phyloP scores from a whole-genome alignment of 2,888 invertebrate species.

The Liodrosophila aerea region DNA sequence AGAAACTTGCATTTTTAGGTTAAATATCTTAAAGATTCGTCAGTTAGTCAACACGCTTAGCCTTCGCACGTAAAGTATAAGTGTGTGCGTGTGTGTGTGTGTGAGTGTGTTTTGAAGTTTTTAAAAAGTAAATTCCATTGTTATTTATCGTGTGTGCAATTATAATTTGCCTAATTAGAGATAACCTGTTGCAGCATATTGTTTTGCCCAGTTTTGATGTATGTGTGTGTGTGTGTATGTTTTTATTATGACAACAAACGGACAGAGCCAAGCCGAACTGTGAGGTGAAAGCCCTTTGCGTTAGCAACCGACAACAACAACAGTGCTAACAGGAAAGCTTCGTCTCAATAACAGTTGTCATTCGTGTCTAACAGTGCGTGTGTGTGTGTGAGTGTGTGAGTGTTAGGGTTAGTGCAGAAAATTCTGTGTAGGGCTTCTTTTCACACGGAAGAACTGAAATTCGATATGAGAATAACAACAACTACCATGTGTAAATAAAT shows the following conservation, averaged over 20 bases:
- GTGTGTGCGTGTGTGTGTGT: no score
- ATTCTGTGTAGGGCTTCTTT: conserved; percentile 58
- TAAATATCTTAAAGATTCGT: conserved; percentile 30
- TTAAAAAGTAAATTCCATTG: conserved; percentile 30
- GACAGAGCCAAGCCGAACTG: conserved; percentile 15
- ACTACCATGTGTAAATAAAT: conserved; percentile 44
- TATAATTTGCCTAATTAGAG: conserved; percentile 55
- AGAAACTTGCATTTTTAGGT: conserved; percentile 28
- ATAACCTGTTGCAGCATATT: conserved; percentile 56
- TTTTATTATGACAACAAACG: conserved; percentile 49
- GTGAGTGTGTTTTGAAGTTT: conserved; percentile 3
- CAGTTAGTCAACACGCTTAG: no score
- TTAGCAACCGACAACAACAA: conserved; percentile 30
- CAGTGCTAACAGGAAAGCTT: conserved; percentile 23
- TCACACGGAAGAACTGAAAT: conserved; percentile 53
- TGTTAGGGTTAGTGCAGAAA: conserved; percentile 28
- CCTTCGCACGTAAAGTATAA: conserved; percentile 50
- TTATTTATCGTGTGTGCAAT: conserved; percentile 40
- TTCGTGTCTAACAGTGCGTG: conserved; percentile 6
- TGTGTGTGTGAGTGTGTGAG: conserved; percentile 18
- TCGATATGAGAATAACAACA: conserved; percentile 32
- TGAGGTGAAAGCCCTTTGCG: conserved; percentile 68
- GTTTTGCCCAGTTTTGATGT: conserved; percentile 26
- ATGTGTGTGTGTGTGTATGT: conserved; percentile 26
- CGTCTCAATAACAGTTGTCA: conserved; percentile 65